Base-by-base conservation (phyloP, 1,140 invertebrate genomes). In the Procambarus virginalis region DNA sequence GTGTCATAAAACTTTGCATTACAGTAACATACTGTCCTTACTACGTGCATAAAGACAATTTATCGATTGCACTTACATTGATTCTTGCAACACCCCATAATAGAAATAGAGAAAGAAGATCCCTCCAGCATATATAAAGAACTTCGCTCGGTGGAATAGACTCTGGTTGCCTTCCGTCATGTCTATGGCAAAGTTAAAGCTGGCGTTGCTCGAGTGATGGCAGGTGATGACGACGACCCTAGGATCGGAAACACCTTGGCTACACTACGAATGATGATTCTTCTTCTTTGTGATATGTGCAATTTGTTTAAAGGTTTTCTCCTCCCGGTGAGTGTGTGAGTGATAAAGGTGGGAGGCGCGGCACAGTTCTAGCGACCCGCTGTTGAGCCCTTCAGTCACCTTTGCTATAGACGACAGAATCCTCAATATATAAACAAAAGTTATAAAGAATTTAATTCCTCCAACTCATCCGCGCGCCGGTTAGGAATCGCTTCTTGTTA, bases 101-200 rank as follows among this genome's bases (percentile, higher is more conserved):
- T 86, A 86, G 55, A 86, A 86, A 34, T 86, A 86, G 5, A 86
- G 75, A 75, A 86, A 86, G 75, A 86, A 86, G 3, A 86, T 76
- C 2, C 84, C 84, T 0, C 51, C 75, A 17, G 84, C 73, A n/a
- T 86, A 86, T 12, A 86, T 86, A 17, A 76, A 17, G 75, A 86
- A 86, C 51, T 86, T 86, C 49, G 51, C 55, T 55, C 51, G 77
- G 6, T 86, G 84, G n/a, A 86, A 78, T 14, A 86, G 10, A 2
- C 12, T 46, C 34, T 78, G 84, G 4, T 46, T 5, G 3, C 20
- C 17, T 20, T 58, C 75, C 0, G 73, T 46, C 84, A 86, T 86
- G 51, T 8, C 34, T 34, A 1, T 34, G 34, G 34, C 34, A 34
- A 34, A 34, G 34, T 34, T 34, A 34, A 34, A 34, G 34, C 34